Base-by-base conservation (phyloP, 2,888 invertebrate genomes). In the Melipona bicolor region DNA sequence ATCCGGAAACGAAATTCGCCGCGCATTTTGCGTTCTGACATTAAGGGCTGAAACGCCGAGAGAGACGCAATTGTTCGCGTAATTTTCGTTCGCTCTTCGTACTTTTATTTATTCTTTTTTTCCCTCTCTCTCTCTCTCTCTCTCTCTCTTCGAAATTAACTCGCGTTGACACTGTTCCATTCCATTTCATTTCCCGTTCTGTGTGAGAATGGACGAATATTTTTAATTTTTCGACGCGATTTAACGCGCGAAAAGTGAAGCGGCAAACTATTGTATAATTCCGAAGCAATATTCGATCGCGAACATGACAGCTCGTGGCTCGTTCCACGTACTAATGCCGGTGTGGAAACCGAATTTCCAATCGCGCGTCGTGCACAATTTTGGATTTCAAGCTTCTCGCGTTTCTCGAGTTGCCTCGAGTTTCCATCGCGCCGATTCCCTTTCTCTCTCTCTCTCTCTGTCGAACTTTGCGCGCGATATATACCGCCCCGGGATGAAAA, bases 301-400 rank as follows among this genome's bases (percentile, higher is more conserved):
- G 61, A 79, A 49, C 43, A 32, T 59, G 6, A 59, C 67, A 59
- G 50, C 67, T 15, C 61, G 59, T 43, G n/a, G 19, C 43, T n/a
- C 50, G n/a, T 50, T 61, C 43, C n/a, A 4, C 15, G 3, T 4
- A 9, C 1, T 27, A 50, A 6, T 1, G 6, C 43, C 9, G 43
- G 43, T 1, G 43, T 9, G 50, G 54, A 6, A 21, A 52, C 43
- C 43, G 52, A 80, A 64, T 79, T 80, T 59, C 64, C 62, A 64
- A 80, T 70, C 73, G 56, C 62, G 64, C 32, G 3, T 27, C 32
- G 68, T 43, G 73, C 75, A 43, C 65, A 68, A 81, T 83, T 76
- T 71, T 71, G 43, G 21, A 54, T 70, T 62, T 81, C 82, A 76
- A 76, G 61, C 49, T 71, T 71, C 71, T 75, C 81, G 61, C 49